Base-by-base conservation (phyloP, 2,797 vertebrate genomes). In the Coilia nasus region DNA sequence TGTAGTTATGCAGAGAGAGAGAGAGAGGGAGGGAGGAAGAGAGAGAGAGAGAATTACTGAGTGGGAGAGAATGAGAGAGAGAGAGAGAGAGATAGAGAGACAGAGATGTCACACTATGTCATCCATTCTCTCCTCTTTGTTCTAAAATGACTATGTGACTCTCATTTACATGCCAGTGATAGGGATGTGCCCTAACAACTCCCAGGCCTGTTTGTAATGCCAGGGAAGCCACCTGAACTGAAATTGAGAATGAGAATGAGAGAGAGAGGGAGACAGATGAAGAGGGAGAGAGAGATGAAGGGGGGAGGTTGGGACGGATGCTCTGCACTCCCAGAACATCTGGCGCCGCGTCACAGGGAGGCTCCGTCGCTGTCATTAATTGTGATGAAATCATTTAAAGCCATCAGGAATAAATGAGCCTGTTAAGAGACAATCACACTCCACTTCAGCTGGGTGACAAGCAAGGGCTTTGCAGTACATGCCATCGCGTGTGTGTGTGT, bases 311-410 rank as follows among this genome's bases (percentile, higher is more conserved):
- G 84, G 64, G 12, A 12, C 9, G 23, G 82, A 91, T 88, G 84
- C 91, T 82, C 87, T 90, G 94, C 93, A 95, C 96, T 97, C 97
- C 97, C 97, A 87, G 96, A 99, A 98, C 98, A 98, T 99, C 98
- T 99, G 98, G 97, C 97, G 94, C 92, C 0, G 84, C 95, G 93
- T 96, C 96, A 94, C 95, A 93, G 97, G 97, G 93, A 96, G 96
- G 96, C 96, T 94, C 92, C 94, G 96, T 96, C 95, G 95, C 95
- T 97, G 97, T 98, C 97, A 98, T 98, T 98, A 97, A 97, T 97
- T 96, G 97, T 98, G 97, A 99, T 98, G 97, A 98, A 98, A 98
- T 98, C 97, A 98, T 99, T 98, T 98, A 97, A 87, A 97, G 96
- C 97, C 97, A 98, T 98, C 96, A 97, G 96, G 96, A 97, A 96